Evolutionary conservation across 37 sponge, comb jelly and placozoan genomes (phyloP).

Genomic region (Theonella swinhoei): DNA sequence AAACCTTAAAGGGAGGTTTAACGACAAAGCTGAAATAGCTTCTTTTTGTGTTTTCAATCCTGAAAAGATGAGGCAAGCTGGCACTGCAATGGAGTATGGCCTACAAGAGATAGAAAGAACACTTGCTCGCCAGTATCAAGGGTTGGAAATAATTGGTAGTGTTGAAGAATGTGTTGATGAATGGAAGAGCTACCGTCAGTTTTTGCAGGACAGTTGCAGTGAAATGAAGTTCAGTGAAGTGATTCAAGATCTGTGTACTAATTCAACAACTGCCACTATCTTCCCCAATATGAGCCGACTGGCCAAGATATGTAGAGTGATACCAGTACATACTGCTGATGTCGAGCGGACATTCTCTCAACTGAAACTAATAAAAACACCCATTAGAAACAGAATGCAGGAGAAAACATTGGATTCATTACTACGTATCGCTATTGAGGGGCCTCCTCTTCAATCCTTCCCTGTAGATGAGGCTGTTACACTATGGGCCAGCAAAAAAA

Average conservation of each 20-base stretch:
- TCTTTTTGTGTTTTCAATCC: constrained; percentile 20
- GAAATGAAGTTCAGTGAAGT: constrained; percentile 25
- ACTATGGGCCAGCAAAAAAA: constrained; percentile 27
- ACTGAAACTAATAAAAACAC: constrained; percentile 28
- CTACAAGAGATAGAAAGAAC: neutral
- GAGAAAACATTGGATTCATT: constrained; percentile 31
- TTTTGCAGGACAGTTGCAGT: constrained; percentile 14
- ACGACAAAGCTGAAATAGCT: constrained; percentile 17
- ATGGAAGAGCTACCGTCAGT: constrained; percentile 20
- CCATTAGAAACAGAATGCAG: constrained; percentile 16
- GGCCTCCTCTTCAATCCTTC: constrained; percentile 4
- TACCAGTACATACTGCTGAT: constrained; percentile 39
- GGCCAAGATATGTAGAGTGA: constrained; percentile 19
- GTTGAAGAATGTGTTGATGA: constrained; percentile 28
- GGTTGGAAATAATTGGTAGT: neutral
- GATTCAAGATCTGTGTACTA: neutral
- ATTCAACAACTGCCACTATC: neutral
- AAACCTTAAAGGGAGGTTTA: constrained; percentile 17
- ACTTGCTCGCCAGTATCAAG: neutral
- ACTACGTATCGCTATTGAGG: constrained; percentile 17
- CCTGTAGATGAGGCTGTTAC: neutral
- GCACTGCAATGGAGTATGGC: neutral
- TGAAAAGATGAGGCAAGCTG: neutral
- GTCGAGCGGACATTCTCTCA: constrained; percentile 13
- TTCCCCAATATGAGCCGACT: constrained; percentile 35